Evolutionary conservation across 2,888 invertebrate species (phyloP).

Genomic region (Plutella xylostella): DNA sequence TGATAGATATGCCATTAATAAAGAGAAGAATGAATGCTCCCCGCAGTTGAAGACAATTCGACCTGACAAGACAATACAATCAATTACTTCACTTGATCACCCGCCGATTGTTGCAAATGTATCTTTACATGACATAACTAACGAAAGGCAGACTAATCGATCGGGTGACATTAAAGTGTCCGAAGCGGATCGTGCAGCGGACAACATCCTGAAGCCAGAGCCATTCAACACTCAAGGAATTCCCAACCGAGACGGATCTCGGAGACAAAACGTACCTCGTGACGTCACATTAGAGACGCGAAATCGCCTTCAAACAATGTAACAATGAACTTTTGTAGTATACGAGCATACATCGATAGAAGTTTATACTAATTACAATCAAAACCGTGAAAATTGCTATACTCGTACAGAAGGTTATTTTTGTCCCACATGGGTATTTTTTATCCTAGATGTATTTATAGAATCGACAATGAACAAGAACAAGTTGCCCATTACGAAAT

Average conservation of each 20-base stretch:
- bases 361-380: too few relatives aligned
- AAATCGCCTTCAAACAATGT: background rate
- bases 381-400: too few relatives aligned
- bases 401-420: too few relatives aligned
- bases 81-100: too few relatives aligned
- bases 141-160: background rate
- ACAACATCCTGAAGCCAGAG: conserved; percentile 1
- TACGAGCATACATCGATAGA: background rate
- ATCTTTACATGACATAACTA: too few relatives aligned
- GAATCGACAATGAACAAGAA: conserved; percentile 27
- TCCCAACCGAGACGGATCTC: conserved; percentile 5
- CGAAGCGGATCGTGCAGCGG: background rate
- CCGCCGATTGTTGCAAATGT: too few relatives aligned
- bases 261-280: background rate
- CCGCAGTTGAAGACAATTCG: too few relatives aligned
- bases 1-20: too few relatives aligned
- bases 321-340: background rate
- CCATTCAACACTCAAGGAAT: background rate
- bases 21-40: too few relatives aligned
- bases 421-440: background rate
- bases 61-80: too few relatives aligned
- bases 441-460: conserved; percentile 1
- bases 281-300: background rate
- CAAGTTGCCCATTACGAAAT: conserved; percentile 41
- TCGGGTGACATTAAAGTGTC: background rate